Conservation (phyloP, 2,797 vertebrate genomes). For the Alauda arvensis region DNA sequence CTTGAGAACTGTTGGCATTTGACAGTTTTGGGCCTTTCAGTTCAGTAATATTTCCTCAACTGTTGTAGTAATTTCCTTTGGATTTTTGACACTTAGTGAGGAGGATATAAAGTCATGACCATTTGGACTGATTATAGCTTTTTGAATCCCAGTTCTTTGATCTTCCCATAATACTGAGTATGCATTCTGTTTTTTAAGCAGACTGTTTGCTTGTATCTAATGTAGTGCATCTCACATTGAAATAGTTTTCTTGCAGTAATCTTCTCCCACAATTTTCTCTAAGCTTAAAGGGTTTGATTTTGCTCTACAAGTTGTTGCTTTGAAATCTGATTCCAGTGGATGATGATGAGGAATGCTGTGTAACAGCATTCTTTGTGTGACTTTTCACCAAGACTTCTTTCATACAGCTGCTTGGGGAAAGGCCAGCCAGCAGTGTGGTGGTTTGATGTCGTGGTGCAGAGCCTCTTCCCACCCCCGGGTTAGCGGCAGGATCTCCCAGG, state of each 20-base stretch:
- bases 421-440: constrained; percentile 53
- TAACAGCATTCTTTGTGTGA: constrained; percentile 70
- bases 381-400: constrained; percentile 67
- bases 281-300: constrained; percentile 9
- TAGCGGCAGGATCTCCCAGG: constrained; percentile 20
- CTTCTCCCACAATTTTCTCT: neutral
- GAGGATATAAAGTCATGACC: neutral
- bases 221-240: neutral
- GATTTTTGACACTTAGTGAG: neutral
- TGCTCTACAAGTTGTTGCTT: constrained; percentile 42
- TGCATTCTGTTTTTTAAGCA: neutral
- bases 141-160: neutral
- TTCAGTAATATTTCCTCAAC: neutral
- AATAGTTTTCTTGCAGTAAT: constrained; percentile 10
- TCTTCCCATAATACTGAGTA: neutral
- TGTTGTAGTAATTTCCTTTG: neutral
- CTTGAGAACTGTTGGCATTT: neutral
- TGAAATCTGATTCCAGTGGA: constrained; percentile 68
- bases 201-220: neutral
- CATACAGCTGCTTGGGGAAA: constrained; percentile 63
- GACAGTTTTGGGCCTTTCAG: neutral
- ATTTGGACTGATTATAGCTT: neutral
- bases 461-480: constrained; percentile 3
- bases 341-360: constrained; percentile 68
- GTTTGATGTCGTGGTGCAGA: constrained; percentile 48